Conservation (phyloP, 2,797 vertebrate species). For the Zenarchopterus dispar region DNA sequence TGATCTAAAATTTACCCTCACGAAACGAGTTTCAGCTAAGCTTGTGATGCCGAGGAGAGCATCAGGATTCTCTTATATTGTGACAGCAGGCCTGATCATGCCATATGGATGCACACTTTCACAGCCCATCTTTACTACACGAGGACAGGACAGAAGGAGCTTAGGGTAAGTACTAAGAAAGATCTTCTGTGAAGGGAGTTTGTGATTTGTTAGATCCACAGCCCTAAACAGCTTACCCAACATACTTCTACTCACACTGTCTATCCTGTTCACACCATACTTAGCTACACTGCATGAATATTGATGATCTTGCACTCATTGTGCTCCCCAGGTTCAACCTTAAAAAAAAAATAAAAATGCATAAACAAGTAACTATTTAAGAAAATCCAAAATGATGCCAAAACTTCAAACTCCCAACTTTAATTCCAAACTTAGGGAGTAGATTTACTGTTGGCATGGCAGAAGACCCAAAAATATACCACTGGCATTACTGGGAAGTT, state of each 20-base stretch:
- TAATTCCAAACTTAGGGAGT: too few relatives aligned
- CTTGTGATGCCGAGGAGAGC: background rate
- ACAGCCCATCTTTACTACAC: slow-evolving; percentile 21
- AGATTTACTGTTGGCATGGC: too few relatives aligned
- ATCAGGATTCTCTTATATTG: background rate
- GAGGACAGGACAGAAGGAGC: slow-evolving; percentile 57
- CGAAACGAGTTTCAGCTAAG: background rate
- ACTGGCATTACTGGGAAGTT: too few relatives aligned
- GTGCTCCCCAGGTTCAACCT: too few relatives aligned
- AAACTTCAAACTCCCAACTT: too few relatives aligned
- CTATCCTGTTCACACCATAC: background rate
- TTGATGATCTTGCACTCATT: too few relatives aligned
- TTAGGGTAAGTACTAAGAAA: slow-evolving; percentile 55
- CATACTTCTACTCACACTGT: slow-evolving; percentile 7
- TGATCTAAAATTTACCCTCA: background rate
- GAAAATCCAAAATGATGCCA: too few relatives aligned
- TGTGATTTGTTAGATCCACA: slow-evolving; percentile 36
- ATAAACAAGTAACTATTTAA: too few relatives aligned
- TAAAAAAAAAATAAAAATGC: too few relatives aligned
- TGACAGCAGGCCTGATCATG: slow-evolving; percentile 4
- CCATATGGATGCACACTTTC: slow-evolving; percentile 34
- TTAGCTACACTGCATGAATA: background rate
- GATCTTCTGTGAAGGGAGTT: slow-evolving; percentile 48
- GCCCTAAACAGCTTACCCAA: slow-evolving; percentile 47
- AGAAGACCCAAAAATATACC: too few relatives aligned